Base-by-base conservation (phyloP, 2,888 invertebrate genomes). In the Xanthia icteritia region DNA sequence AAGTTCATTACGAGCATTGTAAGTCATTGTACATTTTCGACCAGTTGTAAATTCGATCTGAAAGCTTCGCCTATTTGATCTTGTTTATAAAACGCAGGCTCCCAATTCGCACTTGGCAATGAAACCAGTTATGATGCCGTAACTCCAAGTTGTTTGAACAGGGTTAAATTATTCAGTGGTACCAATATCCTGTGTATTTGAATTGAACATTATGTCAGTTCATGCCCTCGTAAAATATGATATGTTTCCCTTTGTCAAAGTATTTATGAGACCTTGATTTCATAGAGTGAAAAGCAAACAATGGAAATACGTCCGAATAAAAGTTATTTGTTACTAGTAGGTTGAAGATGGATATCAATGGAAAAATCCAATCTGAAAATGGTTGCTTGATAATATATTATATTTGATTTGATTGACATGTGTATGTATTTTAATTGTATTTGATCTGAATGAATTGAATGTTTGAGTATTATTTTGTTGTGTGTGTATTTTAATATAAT, bases 41-140 rank as follows among this genome's bases (percentile, higher is more conserved):
- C 9, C 42, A 63, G 20, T 48, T 70, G 39, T 15, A 31, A n/a
- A 11, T 65, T 39, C 17, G 17, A 65, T 31, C 27, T 63, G 23
- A 68, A 77, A 73, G 70, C 76, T 69, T 66, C 39, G 48, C 20
- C 54, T 66, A 54, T 72, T 79, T 61, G 36, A 27, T 83, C 58
- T 56, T 85, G 77, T 86, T 83, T 87, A 81, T 76, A 63, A 81
- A 87, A 81, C 75, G 23, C 61, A 76, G 60, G 20, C 73, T 27
- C 70, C 48, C 67, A 70, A 68, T 73, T 60, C 63, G 66, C 65
- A 76, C 66, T 85, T 69, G 70, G 72, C 76, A 79, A 73, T 81
- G 76, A 85, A 85, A 77, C 68, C 71, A 69, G 79, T 85, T 83
- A 85, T 79, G 77, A 73, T 36, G 79, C 71, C 70, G 13, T 78